Evolutionary conservation across 2,113 vertebrate species (phyloP), one percentile per base, ranked within the genome.

Genomic region (Gobio gobio): DNA sequence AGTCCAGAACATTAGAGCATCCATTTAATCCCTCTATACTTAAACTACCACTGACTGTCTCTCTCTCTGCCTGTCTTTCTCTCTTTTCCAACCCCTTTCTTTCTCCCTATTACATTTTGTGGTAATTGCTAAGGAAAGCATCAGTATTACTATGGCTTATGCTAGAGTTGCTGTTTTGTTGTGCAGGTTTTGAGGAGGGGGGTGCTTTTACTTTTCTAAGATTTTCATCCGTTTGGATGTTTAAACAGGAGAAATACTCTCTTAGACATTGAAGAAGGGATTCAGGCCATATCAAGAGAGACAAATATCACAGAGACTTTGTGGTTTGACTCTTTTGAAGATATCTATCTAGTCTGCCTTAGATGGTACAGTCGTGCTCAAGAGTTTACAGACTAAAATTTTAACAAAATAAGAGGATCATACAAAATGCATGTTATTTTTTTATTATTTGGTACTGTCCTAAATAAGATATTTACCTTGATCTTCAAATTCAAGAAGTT

Each of bases 1-100:
- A 83, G 66, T 56, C 81, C 63, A 72, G 76, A 83, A 73, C 86
- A 87, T 87, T 87, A 77, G 54, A 29, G 61, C 85, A 70, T 83
- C 84, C 75, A 74, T 75, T 86, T 61, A 58, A 83, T 78, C 75
- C 74, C 74, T 85, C 33, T 49, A 29, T 36, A 64, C 70, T 43
- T 20, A 24, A 26, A n/a, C 58, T 36, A 36, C n/a, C 9, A 33
- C 47, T 26, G 56, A 49, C 40, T 51, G 9, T 56, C 54, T 63
- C 40, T 18, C 79, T 73, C n/a, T 77, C 59, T 40, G 5, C 1
- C 40, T 40, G 5, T 40, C 40, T 68, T 16, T 72, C 22, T 76
- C 45, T 45, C 10, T 29, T 16, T 75, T 18, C 33, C 49, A n/a
- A 45, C n/a, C 45, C 22, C 54, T 47, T n/a, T 61, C 72, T 58